Base-by-base conservation (phyloP, 1,140 invertebrate species). In the Scaptomyza hsui region DNA sequence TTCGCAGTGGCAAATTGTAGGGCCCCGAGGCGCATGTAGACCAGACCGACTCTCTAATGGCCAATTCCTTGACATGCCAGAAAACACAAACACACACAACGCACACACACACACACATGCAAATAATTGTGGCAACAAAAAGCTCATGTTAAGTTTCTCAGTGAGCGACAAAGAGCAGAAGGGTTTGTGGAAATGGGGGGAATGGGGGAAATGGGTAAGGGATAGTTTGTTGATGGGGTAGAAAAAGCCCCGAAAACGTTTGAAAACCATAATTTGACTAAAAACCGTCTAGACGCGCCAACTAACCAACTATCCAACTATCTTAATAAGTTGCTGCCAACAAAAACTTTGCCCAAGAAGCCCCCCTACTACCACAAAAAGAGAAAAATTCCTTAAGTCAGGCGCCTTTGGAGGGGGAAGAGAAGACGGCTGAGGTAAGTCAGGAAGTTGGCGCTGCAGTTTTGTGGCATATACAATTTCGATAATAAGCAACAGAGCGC, bases 241-340 rank as follows among this genome's bases (percentile, higher is more conserved):
- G 60, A 62, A 69, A 47, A 61, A 41, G 24, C 19, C 4, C 19
- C 44, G 62, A 42, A 29, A 80, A 63, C 74, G 75, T 67, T 81
- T 75, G 82, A 82, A 86, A 82, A 78, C 82, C 82, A 86, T 86
- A 86, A 86, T 86, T 86, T 86, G 82, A 80, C 78, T 86, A 86
- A 81, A 82, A 88, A 86, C 78, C 74, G 82, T 86, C 82, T 86
- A 86, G 82, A 86, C 82, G 72, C 64, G 77, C 65, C 56, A 69
- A 63, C 72, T 45, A 65, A 44, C 41, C 78, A 83, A 85, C 80
- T 82, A 82, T 41, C 32, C 74, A 77, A 78, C 75, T 85, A 85
- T 85, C 81, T 85, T 85, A 85, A 85, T 85, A 86, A 86, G 81
- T 85, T 88, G 81, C 77, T 77, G 77, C 64, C 81, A 77, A 74